These are phyloP conservation scores for Nymphalis io DNA, from an alignment of 1,140 invertebrate genomes.

Conservation along the genomic window DNA sequence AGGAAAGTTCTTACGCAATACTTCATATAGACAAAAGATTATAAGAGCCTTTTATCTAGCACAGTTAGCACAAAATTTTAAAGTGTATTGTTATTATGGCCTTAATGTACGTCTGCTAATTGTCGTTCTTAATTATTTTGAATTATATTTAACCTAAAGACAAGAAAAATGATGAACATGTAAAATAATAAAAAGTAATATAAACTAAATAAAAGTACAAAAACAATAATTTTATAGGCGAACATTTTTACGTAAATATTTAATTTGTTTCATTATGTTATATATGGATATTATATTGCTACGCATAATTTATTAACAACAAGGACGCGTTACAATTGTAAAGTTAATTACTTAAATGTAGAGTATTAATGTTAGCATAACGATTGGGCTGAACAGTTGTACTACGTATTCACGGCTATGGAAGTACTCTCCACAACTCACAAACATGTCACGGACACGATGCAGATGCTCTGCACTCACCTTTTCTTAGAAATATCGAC, in stretches of 20 bases:
- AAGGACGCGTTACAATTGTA: not conserved
- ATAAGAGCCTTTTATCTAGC: too few relatives aligned
- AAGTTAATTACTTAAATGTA: not conserved
- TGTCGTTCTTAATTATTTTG: too few relatives aligned
- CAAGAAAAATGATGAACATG: too few relatives aligned
- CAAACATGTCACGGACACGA: constrained; percentile 22
- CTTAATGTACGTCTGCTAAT: too few relatives aligned
- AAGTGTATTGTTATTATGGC: too few relatives aligned
- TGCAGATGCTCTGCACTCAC: constrained; percentile 24
- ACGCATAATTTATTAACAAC: not conserved
- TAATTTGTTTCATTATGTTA: not conserved
- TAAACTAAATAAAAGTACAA: too few relatives aligned
- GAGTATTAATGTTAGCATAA: not conserved
- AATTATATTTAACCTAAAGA: too few relatives aligned
- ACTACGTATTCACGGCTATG: not conserved
- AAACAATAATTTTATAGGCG: too few relatives aligned
- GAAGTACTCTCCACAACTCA: not conserved
- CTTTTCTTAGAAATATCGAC: constrained; percentile 10
- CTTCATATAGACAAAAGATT: too few relatives aligned
- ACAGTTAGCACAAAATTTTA: too few relatives aligned
- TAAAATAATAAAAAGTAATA: too few relatives aligned
- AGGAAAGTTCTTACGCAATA: too few relatives aligned
- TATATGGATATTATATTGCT: not conserved
- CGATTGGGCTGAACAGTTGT: not conserved
- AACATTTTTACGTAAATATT: not conserved